Base-by-base conservation (phyloP, 2,888 invertebrate species). In the Rhorus exstirpatorius region DNA sequence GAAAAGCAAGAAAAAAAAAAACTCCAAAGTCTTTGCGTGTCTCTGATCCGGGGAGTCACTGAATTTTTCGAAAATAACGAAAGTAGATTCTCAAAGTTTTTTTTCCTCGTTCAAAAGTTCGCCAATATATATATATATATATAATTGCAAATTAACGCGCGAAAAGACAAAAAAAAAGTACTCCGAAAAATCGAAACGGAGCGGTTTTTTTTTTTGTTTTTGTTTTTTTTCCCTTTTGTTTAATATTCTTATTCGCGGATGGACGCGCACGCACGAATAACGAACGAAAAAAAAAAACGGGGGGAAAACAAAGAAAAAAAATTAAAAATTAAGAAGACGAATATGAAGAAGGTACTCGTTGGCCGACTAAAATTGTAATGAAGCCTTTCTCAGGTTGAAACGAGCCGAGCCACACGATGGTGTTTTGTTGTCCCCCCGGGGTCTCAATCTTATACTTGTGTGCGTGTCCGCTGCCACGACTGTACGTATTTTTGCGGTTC, bases 381-480 rank as follows among this genome's bases (percentile, higher is more conserved):
- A 91, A 88, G 89, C 89, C 51, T 90, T 89, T 89, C 90, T 87
- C 90, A 87, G 88, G 89, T 90, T 90, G 60, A 49, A 70, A 35
- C 61, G 72, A 74, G 72, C 31, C 31, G 3, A 31, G 31, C 31
- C 38, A 8, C 38, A 51, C 61, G 60, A 38, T 35, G 19, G 74
- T 89, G 65, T 89, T 89, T 88, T 87, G 85, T 87, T 88, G 93
- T 81, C 91, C 93, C 91, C 93, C 61, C 61, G 49, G 14, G 71
- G 46, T n/a, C n/a, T n/a, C n/a, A n/a, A n/a, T 72, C 49, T 38
- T 58, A 53, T 44, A 24, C 94, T 94, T 93, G 94, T 93, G 93
- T 93, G 87, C 90, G 91, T 91, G 58, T 6, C 6, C 31, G 31
- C 31, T 31, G n/a, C n/a, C n/a, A n/a, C n/a, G n/a, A n/a, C n/a